A percentile compares a stretch with the other conserved stretches of the same genome.
Conservation (phyloP, 2,113 vertebrate species). For the Scolopax mira region DNA sequence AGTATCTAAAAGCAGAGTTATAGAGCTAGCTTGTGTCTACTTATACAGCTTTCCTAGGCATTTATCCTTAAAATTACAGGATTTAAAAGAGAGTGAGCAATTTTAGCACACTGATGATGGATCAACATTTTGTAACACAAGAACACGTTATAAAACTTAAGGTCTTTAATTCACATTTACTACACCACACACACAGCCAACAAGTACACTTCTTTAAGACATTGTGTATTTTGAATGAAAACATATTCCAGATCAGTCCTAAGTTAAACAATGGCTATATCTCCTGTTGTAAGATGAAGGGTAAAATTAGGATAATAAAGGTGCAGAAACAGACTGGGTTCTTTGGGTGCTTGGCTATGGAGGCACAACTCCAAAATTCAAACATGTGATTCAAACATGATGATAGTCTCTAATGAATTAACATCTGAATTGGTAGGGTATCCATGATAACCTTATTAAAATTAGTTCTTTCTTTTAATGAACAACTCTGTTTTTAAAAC, state of each 20-base stretch:
- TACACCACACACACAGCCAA: neutral
- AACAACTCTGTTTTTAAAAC: neutral
- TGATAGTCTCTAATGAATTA: neutral
- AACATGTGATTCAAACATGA: neutral
- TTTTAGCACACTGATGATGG: neutral
- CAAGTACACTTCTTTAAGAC: neutral
- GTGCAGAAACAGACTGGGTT: neutral
- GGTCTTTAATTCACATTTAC: neutral
- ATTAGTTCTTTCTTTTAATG: neutral
- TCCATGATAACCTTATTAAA: neutral
- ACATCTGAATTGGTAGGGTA: neutral
- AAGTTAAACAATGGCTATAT: neutral
- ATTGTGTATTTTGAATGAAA: neutral
- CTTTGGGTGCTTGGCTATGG: neutral
- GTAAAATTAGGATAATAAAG: neutral
- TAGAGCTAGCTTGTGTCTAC: neutral
- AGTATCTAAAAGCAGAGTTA: neutral
- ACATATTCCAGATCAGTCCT: neutral
- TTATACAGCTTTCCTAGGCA: neutral
- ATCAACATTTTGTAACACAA: neutral
- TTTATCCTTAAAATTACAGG: neutral
- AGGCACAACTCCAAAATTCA: neutral
- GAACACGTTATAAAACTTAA: neutral
- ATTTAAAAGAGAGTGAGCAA: neutral
- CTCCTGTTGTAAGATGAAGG: neutral